Evolutionary conservation across 1,140 invertebrate genomes (phyloP).

Genomic region (Ooceraea biroi): DNA sequence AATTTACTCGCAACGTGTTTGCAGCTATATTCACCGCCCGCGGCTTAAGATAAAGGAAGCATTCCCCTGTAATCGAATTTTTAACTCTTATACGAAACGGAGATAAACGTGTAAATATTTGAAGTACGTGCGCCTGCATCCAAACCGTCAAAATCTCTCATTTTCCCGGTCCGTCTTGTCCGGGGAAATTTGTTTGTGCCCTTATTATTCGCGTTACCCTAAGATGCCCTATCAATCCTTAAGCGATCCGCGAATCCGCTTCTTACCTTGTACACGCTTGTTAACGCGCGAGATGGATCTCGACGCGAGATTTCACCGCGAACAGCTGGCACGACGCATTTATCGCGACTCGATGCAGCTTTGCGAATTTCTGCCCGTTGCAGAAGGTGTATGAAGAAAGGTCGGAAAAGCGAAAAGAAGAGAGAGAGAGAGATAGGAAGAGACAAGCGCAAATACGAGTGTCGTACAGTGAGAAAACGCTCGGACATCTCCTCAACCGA

Average conservation of each 20-base stretch:
- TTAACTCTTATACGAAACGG: conserved; percentile 19
- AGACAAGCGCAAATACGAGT: conserved; percentile 27
- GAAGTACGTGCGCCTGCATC: conserved; percentile 35
- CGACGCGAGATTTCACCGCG: too few species aligned
- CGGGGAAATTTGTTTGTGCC: conserved; percentile 31
- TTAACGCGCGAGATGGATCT: background rate
- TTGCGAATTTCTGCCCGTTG: background rate
- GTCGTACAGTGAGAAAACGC: conserved; percentile 72
- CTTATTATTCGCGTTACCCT: background rate
- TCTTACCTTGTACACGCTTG: conserved; percentile 9
- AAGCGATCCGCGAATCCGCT: background rate
- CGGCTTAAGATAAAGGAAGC: conserved; percentile 22
- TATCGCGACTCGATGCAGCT: background rate
- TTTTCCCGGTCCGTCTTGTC: background rate
- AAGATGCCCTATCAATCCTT: background rate
- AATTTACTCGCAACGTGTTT: conserved; percentile 23
- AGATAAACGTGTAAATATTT: conserved; percentile 47
- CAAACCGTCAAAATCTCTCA: conserved; percentile 9
- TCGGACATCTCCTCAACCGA: conserved; percentile 66
- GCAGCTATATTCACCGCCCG: background rate
- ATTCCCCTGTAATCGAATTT: conserved; percentile 13
- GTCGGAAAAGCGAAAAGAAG: background rate
- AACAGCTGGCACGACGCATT: too few species aligned
- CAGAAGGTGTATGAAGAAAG: background rate
- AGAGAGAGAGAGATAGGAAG: conserved; percentile 13